A percentile compares a stretch with the other conserved stretches of the same genome.
These are phyloP conservation scores for Sebastes glaucus DNA, from an alignment of 2,797 vertebrate genomes.

Conservation along the genomic window DNA sequence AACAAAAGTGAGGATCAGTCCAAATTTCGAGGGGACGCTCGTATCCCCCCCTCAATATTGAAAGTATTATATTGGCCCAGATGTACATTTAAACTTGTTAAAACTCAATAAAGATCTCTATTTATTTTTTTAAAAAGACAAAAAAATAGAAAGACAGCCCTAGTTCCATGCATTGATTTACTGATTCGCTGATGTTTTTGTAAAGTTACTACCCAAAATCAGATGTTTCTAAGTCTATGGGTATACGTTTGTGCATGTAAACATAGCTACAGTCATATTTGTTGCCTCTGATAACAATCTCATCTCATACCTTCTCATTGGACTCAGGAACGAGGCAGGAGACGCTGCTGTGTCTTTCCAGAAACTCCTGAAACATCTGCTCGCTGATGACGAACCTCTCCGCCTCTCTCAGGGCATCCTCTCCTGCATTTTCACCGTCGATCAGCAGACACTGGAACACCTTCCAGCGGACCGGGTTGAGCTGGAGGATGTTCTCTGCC, in stretches of 20 bases:
- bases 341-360: slow-evolving; percentile 85
- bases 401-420: slow-evolving; percentile 88
- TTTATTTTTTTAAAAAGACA: no score
- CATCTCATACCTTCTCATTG: slow-evolving; percentile 89
- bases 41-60: no score
- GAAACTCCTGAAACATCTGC: slow-evolving; percentile 87
- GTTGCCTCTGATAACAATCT: background rate
- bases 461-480: slow-evolving; percentile 95
- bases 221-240: background rate
- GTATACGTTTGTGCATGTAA: background rate
- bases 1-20: no score
- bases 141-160: no score
- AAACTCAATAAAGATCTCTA: no score
- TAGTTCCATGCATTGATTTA: background rate
- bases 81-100: no score
- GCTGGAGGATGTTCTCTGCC: slow-evolving; percentile 81
- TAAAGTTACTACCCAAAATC: no score
- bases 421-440: slow-evolving; percentile 91
- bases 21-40: no score
- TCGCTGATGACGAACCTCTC: slow-evolving; percentile 88
- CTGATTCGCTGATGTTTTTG: background rate
- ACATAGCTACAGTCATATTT: background rate
- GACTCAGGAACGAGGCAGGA: slow-evolving; percentile 92
- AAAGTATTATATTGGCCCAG: no score
- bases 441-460: slow-evolving; percentile 96